Evolutionary conservation across 2,888 invertebrate genomes (phyloP), one percentile per base, ranked within the genome.

Genomic region (Euphydryas editha): DNA sequence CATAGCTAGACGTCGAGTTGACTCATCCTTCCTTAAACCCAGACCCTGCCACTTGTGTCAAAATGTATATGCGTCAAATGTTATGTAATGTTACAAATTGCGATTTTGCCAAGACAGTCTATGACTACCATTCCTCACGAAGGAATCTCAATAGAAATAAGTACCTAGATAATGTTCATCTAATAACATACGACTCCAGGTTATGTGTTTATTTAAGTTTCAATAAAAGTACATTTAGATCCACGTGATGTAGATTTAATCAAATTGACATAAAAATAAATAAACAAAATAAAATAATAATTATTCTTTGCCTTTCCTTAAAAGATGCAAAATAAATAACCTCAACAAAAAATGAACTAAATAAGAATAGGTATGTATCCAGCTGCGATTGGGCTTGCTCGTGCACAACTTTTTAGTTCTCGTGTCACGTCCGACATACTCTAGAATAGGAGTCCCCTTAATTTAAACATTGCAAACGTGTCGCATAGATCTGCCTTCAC

Each of bases 381-480:
- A 30, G 78, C 71, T 78, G 76, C 71, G 73, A 81, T 76, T 79
- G 78, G 76, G 77, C 80, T 79, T 80, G 81, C 81, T 81, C 79
- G 24, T 51, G 21, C 24, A 15, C 24, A 51, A 51, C 67, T 83
- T 84, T 80, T 68, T 51, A 21, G 79, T 72, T 83, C 76, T 73
- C 83, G 67, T 75, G 78, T 88, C 89, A 90, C 88, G 88, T 88
- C 75, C 83, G 87, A 87, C 89, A 88, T 76, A 87, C 82, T 86
- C 80, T 75, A 73, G 51, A 24, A 59, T 59, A 59, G 30, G 59
- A 46, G 20, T 59, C 36, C 44, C 24, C 21, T 24, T 44, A 58
- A 44, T 44, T 21, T 24, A 15, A 24, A 51, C 24, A n/a, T 30
- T 30, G 4, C 51, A n/a, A 30, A n/a, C n/a, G 24, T 17, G 6